Evolutionary conservation across 2,113 vertebrate species (phyloP).

Genomic region (Butastur rufipennis): DNA sequence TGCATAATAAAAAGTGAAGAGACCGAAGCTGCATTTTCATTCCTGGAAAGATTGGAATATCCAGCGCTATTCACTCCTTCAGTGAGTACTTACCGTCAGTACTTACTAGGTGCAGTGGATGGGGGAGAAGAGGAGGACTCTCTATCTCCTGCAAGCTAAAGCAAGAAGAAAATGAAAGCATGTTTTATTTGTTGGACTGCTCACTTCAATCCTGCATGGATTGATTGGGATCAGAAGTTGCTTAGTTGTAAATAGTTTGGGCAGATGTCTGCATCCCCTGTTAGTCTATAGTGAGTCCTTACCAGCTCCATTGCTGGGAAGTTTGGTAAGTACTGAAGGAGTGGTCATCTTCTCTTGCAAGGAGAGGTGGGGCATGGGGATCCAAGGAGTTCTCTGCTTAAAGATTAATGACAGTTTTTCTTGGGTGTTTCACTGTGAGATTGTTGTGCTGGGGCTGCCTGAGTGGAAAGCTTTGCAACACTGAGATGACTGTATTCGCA

Average conservation of each 20-base stretch:
- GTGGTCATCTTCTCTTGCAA: background rate
- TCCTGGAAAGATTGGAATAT: background rate
- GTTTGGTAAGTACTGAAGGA: background rate
- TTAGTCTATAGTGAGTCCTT: background rate
- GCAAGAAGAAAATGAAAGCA: background rate
- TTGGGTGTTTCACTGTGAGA: fast-evolving
- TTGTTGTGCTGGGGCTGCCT: background rate
- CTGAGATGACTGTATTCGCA: background rate
- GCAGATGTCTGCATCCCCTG: background rate
- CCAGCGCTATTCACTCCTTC: background rate
- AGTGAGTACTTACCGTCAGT: background rate
- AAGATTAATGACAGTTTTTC: background rate
- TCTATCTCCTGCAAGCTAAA: background rate
- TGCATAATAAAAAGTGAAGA: background rate
- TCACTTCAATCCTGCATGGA: background rate
- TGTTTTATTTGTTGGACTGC: background rate
- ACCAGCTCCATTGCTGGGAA: background rate
- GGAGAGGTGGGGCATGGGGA: background rate
- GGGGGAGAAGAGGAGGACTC: background rate
- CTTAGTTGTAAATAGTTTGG: background rate
- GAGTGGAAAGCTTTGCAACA: background rate
- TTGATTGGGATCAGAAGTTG: background rate
- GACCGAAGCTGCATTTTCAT: background rate
- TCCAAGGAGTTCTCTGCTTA: background rate
- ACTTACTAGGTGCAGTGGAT: background rate